Base-by-base conservation (phyloP, 2,113 vertebrate species). In the Camelus dromedarius region DNA sequence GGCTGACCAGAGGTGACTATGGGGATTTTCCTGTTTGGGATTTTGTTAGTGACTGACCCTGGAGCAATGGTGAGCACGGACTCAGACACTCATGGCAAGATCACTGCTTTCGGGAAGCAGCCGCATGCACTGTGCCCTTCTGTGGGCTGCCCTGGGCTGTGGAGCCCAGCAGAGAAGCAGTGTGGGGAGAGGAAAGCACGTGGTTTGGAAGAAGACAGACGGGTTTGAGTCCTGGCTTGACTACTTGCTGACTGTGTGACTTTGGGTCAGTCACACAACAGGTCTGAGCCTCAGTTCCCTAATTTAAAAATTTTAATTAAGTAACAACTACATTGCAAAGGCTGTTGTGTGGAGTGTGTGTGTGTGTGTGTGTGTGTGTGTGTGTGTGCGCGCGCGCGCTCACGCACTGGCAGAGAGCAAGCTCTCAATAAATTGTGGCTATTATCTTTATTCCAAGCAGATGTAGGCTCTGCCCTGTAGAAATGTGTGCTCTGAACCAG, bases 401-500 rank as follows among this genome's bases (percentile, higher is more conserved):
- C 9, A 24, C 22, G 42, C 9, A 24, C 15, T 80, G 62, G 66
- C 28, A 60, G 70, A 97, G 95, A 94, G 67, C 85, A 95, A 70
- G 77, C 8, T 69, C 81, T 95, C 85, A 30, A 58, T 91, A 75
- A 91, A 86, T 79, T n/a, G 81, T 85, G 82, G 58, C 76, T 87
- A 64, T 95, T 93, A 70, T 93, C 60, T 94, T 96, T 86, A 69
- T 79, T 75, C 81, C 20, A 79, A 89, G 72, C 77, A 97, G 95
- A 77, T 85, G 50, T 32, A 77, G 76, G 82, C 89, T 94, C 72
- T 96, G 91, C 91, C 93, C 77, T 95, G n/a, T 82, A 24, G 96
- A 96, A 89, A 77, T 77, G 82, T 89, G 76, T 95, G 91, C 89
- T 97, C 93, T 96, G 95, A 96, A 70, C 56, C 95, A 93, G 93